phyloP scores from a whole-genome alignment of 2,888 invertebrate genomes.

The Apodemia zela region DNA sequence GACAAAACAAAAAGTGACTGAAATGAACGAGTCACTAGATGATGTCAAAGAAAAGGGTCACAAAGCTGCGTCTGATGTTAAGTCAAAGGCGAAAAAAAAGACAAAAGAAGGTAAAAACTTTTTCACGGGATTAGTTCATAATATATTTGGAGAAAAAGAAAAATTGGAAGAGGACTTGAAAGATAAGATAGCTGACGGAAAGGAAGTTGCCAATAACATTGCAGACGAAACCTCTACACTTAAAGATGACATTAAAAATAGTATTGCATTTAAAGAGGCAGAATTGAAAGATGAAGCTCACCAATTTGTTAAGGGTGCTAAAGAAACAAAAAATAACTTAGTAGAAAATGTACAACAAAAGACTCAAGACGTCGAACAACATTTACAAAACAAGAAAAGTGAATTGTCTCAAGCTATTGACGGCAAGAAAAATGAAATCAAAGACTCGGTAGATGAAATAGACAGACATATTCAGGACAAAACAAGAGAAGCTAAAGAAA shows the following conservation, averaged over 20 bases:
- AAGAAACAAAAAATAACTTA: constrained; percentile 27
- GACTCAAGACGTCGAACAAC: constrained; percentile 39
- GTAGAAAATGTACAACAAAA: constrained; percentile 27
- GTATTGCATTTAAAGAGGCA: constrained; percentile 47
- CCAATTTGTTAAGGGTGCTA: constrained; percentile 37
- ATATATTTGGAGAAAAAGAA: constrained; percentile 70
- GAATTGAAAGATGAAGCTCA: constrained; percentile 36
- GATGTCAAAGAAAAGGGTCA: constrained; percentile 52
- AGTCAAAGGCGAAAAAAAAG: constrained; percentile 57
- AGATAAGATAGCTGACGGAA: constrained; percentile 56
- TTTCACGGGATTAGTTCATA: constrained; percentile 65
- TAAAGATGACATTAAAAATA: constrained; percentile 54
- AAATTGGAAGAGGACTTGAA: constrained; percentile 67
- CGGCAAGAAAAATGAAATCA: constrained; percentile 40
- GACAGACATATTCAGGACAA: constrained; percentile 34
- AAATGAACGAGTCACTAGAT: constrained; percentile 53
- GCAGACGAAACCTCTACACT: constrained; percentile 53
- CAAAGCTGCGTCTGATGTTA: constrained; percentile 41
- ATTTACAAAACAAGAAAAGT: constrained; percentile 36
- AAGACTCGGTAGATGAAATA: constrained; percentile 40
- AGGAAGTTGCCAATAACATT: constrained; percentile 57
- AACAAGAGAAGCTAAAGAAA: constrained; percentile 31
- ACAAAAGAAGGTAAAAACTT: constrained; percentile 70
- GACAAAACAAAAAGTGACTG: constrained; percentile 50
- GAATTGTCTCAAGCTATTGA: constrained; percentile 25